These are phyloP conservation scores for Xanthostigma xanthostigma DNA, from an alignment of 2,888 invertebrate species.

Conservation along the genomic window DNA sequence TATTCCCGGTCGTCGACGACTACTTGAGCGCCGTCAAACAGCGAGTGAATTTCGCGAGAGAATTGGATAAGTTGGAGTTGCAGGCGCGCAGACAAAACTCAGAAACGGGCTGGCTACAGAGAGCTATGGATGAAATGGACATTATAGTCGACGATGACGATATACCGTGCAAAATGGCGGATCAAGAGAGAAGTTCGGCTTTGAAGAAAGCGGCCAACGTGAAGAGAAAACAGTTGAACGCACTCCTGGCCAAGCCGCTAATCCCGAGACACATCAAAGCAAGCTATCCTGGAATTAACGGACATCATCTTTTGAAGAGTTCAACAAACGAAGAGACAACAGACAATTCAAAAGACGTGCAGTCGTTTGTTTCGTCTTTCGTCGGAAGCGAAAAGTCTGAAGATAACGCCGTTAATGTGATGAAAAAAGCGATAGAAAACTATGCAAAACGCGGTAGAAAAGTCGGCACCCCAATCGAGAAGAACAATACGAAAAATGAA, in stretches of 20 bases:
- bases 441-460: constrained; percentile 13
- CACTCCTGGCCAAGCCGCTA: constrained; percentile 39
- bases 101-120: constrained; percentile 72
- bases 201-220: constrained; percentile 30
- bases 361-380: constrained; percentile 8
- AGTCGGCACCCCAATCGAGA: background rate
- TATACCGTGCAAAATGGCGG: constrained; percentile 18
- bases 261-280: constrained; percentile 55
- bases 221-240: constrained; percentile 35
- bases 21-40: constrained; percentile 50
- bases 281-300: constrained; percentile 34
- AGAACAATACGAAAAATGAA: background rate
- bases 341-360: no score
- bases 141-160: constrained; percentile 69
- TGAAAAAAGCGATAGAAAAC: constrained; percentile 34
- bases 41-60: constrained; percentile 59
- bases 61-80: constrained; percentile 64
- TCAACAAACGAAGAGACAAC: constrained; percentile 21
- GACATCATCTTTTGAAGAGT: constrained; percentile 15
- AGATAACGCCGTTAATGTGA: constrained; percentile 35
- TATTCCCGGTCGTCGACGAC: constrained; percentile 60
- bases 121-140: constrained; percentile 81
- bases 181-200: constrained; percentile 28
- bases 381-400: constrained; percentile 18
- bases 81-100: constrained; percentile 43